These are phyloP conservation scores for Ciconia nigra DNA, from an alignment of 2,797 vertebrate species.

Conservation along the genomic window DNA sequence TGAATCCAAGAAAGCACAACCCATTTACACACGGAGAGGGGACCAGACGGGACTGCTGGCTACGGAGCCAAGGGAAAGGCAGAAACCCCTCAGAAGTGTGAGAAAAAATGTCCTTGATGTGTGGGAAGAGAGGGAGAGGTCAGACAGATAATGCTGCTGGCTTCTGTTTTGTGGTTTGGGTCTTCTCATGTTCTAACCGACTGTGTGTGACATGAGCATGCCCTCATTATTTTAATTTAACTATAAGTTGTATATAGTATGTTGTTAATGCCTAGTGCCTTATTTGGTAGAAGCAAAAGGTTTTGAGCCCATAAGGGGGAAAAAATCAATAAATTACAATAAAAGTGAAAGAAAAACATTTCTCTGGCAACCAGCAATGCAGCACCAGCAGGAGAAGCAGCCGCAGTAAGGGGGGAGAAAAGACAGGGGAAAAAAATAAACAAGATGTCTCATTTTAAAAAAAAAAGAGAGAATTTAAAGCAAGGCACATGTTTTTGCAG, in stretches of 20 bases:
- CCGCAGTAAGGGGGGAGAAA: background rate
- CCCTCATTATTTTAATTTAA: background rate
- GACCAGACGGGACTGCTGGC: background rate
- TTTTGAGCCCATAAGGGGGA: background rate
- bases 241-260: background rate
- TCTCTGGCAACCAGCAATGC: conserved; percentile 39
- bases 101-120: background rate
- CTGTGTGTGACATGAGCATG: background rate
- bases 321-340: background rate
- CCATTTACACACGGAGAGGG: accelerated
- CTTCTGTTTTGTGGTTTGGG: background rate
- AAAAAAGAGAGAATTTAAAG: background rate
- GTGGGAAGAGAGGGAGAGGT: background rate
- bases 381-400: conserved; percentile 58
- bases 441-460: conserved; percentile 22
- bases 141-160: background rate
- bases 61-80: background rate
- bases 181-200: background rate
- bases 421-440: background rate
- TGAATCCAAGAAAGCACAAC: background rate
- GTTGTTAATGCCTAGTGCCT: background rate
- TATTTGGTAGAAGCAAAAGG: background rate
- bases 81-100: background rate
- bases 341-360: conserved; percentile 53
- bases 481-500: background rate